phyloP scores from a whole-genome alignment of 2,797 vertebrate species.

The Pitangus sulphuratus region DNA sequence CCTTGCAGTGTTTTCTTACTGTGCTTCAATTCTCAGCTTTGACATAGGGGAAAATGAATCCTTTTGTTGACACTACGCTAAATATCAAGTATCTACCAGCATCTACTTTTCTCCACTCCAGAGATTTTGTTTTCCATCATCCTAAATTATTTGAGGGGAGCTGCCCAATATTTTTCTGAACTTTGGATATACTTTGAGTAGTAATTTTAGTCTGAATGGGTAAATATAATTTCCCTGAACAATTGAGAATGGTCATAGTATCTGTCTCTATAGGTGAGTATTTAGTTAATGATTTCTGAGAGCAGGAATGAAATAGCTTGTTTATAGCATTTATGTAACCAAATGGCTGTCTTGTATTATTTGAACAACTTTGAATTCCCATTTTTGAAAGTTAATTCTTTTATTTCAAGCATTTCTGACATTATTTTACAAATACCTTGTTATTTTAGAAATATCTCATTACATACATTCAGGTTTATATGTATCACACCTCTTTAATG shows the following conservation, averaged over 20 bases:
- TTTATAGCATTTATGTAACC: background rate
- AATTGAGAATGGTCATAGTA: background rate
- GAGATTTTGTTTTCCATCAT: background rate
- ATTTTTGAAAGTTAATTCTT: background rate
- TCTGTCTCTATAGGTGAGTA: background rate
- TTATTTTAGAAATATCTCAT: background rate
- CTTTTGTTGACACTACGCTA: background rate
- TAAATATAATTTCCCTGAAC: background rate
- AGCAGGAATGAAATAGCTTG: background rate
- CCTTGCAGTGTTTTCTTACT: background rate
- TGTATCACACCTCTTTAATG: background rate
- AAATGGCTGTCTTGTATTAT: background rate
- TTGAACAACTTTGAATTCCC: background rate
- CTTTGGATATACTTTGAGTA: background rate
- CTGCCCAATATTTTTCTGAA: background rate
- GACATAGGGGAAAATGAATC: background rate
- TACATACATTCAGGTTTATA: background rate
- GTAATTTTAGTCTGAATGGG: background rate
- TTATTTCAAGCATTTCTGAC: background rate
- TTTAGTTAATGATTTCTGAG: constrained; percentile 11
- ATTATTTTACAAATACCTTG: background rate
- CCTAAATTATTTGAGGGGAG: background rate
- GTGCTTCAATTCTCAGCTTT: background rate
- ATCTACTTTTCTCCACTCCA: background rate
- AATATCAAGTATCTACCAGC: background rate